phyloP scores from a whole-genome alignment of 2,797 vertebrate genomes.

The Myotis findleyi region DNA sequence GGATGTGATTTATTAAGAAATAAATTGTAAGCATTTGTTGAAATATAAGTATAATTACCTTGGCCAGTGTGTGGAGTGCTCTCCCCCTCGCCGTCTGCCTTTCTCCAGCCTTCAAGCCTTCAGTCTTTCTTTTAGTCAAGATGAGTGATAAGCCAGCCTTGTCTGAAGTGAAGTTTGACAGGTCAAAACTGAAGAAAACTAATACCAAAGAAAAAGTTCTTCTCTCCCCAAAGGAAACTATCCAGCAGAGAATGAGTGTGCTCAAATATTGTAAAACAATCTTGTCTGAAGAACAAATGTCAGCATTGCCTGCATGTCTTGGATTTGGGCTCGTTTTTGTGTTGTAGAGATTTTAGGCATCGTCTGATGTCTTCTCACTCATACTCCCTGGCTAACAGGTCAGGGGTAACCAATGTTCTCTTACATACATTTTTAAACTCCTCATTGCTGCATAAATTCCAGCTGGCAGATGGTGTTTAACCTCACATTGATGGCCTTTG shows the following conservation, averaged over 20 bases:
- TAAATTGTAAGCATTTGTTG: conserved; percentile 8
- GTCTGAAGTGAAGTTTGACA: conserved; percentile 90
- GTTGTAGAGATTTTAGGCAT: neutral
- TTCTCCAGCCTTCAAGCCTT: neutral
- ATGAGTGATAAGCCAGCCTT: conserved; percentile 90
- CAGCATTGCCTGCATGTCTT: neutral
- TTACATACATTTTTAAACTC: neutral
- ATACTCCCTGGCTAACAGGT: neutral
- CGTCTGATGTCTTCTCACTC: neutral
- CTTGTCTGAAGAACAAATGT: neutral
- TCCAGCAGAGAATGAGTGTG: neutral
- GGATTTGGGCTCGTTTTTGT: neutral
- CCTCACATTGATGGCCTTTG: neutral
- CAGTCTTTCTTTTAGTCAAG: conserved; percentile 70
- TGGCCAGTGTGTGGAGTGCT: neutral
- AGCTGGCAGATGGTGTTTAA: neutral
- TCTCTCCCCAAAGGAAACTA: conserved; percentile 89
- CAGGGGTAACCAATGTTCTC: neutral
- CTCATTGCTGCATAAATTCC: neutral
- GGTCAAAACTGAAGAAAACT: conserved; percentile 89
- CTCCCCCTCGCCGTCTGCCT: neutral
- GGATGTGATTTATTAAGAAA: conserved; percentile 37
- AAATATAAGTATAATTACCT: neutral
- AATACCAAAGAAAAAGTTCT: conserved; percentile 90
- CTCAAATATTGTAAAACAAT: neutral